Percentiles rank a stretch among this genome's conserved stretches.
These are phyloP conservation scores for Chaetodon trifascialis DNA, from an alignment of 2,113 vertebrate species.

Conservation along the genomic window DNA sequence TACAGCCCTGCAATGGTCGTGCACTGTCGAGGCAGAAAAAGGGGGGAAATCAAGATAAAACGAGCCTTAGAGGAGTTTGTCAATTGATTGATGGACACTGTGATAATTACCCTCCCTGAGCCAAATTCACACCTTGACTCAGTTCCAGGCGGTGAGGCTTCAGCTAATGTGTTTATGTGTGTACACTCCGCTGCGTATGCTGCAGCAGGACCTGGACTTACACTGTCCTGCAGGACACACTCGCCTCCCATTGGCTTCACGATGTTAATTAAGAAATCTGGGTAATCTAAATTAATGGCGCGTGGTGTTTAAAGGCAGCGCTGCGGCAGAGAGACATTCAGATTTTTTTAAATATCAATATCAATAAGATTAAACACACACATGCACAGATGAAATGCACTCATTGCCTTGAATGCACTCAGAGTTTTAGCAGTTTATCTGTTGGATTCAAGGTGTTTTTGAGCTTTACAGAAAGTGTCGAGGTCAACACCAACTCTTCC, in stretches of 20 bases:
- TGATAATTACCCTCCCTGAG: constrained; percentile 59
- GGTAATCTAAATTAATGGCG: background rate
- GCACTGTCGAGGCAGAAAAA: background rate
- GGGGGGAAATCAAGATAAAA: constrained; percentile 9
- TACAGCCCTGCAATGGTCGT: background rate
- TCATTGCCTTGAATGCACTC: background rate
- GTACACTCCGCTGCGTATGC: background rate
- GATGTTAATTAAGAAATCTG: constrained; percentile 10
- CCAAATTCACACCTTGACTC: constrained; percentile 35
- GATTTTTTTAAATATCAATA: background rate
- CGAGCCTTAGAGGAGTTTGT: constrained; percentile 36
- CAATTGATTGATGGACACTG: constrained; percentile 47
- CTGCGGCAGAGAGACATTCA: background rate
- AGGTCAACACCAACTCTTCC: background rate
- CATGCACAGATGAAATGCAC: background rate
- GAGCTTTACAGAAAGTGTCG: too few species aligned
- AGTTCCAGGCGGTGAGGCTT: constrained; percentile 23
- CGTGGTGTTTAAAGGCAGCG: background rate
- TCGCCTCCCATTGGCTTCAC: background rate
- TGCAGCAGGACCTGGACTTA: background rate
- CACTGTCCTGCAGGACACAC: background rate
- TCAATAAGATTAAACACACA: too few species aligned
- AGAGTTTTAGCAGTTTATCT: background rate
- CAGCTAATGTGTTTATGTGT: constrained; percentile 5
- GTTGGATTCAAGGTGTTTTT: background rate